Percentiles rank a stretch among this genome's conserved stretches.
Conservation (phyloP, 2,113 vertebrate species). For the Orthochromis malagaraziensis region DNA sequence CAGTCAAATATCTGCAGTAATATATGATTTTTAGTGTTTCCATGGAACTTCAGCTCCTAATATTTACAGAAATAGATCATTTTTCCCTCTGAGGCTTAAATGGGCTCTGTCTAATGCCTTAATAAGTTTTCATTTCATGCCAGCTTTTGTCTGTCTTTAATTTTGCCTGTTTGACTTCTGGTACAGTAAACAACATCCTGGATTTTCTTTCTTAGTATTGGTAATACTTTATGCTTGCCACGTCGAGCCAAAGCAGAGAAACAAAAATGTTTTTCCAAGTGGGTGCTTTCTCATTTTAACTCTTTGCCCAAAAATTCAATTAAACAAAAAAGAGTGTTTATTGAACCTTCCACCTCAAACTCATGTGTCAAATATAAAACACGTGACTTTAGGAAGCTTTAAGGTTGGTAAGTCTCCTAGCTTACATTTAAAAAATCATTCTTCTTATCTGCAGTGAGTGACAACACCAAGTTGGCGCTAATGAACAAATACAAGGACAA, state of each 20-base stretch:
- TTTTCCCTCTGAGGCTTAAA: not conserved
- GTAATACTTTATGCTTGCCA: not conserved
- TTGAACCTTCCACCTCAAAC: not conserved
- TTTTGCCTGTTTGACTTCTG: slow-evolving; percentile 1
- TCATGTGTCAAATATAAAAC: not conserved
- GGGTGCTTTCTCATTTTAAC: not conserved
- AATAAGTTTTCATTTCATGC: slow-evolving; percentile 48
- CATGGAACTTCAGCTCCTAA: not conserved
- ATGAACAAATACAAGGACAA: slow-evolving; percentile 99
- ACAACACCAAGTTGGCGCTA: slow-evolving; percentile 92
- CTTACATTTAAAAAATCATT: not conserved
- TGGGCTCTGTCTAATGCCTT: not conserved
- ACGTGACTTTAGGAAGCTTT: not conserved
- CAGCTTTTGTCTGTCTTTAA: slow-evolving; percentile 26
- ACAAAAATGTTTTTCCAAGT: not conserved
- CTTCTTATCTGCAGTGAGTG: slow-evolving; percentile 76
- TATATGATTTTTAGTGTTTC: not conserved
- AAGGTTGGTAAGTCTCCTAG: not conserved
- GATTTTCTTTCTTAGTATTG: not conserved
- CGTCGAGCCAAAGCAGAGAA: not conserved
- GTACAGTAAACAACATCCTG: not conserved
- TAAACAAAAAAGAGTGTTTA: not conserved
- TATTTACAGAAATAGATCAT: not conserved
- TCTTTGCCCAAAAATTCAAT: not conserved
- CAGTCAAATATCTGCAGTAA: not conserved